These are phyloP conservation scores for Galeruca laticollis DNA, from an alignment of 2,888 invertebrate genomes.

Conservation along the genomic window DNA sequence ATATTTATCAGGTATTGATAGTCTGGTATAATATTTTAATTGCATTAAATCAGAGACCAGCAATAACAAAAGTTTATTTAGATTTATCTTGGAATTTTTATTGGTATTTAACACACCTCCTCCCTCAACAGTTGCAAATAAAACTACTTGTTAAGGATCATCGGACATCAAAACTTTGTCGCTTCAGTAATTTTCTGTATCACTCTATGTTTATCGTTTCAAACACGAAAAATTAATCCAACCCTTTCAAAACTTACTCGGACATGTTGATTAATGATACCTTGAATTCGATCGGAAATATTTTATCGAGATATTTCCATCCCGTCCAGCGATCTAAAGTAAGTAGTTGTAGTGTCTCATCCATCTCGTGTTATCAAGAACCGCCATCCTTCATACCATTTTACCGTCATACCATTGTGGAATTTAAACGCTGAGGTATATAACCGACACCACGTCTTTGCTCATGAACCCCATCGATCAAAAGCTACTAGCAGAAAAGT, in stretches of 20 bases:
- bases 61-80: no score
- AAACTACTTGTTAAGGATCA: no score
- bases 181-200: background rate
- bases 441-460: constrained; percentile 16
- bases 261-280: constrained; percentile 36
- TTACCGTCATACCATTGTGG: constrained; percentile 22
- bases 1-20: no score
- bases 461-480: constrained; percentile 43
- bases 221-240: constrained; percentile 26
- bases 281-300: constrained; percentile 37
- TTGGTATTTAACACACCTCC: no score
- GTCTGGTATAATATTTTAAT: no score
- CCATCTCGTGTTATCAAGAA: constrained; percentile 35
- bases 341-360: constrained; percentile 35
- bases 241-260: constrained; percentile 25
- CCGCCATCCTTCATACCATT: constrained; percentile 32
- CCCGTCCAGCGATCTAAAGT: constrained; percentile 25
- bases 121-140: no score
- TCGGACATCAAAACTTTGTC: background rate
- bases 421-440: constrained; percentile 10
- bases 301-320: constrained; percentile 41
- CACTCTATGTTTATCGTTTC: constrained; percentile 20
- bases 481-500: constrained; percentile 42
- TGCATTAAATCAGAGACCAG: no score
- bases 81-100: no score